Conservation (phyloP, 2,113 vertebrate species). For the Phaethornis superciliosus region DNA sequence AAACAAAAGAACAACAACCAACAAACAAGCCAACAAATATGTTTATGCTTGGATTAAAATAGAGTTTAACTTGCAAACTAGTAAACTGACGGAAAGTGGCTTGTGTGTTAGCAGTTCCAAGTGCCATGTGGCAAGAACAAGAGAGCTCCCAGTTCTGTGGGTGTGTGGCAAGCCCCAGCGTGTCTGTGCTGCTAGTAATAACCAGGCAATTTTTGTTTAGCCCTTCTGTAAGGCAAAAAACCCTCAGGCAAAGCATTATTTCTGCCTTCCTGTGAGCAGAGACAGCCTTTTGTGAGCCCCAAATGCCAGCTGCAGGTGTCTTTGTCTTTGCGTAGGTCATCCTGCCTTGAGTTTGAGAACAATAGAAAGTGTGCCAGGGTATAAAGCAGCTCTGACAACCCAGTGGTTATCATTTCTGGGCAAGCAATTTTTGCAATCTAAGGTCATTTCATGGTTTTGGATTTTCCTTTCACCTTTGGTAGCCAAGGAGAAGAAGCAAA, state of each 20-base stretch:
- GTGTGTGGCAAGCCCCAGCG: not conserved
- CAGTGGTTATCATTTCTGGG: too few species aligned
- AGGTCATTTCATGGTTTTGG: not conserved
- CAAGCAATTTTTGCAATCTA: not conserved
- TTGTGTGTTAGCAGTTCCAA: not conserved
- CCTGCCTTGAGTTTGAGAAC: not conserved
- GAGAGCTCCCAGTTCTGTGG: not conserved
- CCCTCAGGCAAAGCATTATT: not conserved
- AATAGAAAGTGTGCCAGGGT: not conserved
- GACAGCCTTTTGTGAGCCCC: not conserved
- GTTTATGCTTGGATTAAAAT: not conserved
- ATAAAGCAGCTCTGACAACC: not conserved
- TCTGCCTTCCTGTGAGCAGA: not conserved
- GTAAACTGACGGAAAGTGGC: not conserved
- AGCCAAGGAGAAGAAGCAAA: not conserved
- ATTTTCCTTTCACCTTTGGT: not conserved
- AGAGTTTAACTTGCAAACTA: not conserved
- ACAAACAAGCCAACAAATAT: not conserved
- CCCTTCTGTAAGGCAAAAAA: not conserved
- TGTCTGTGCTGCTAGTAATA: constrained; percentile 24
- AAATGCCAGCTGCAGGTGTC: not conserved
- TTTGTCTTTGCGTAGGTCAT: not conserved
- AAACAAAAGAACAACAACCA: not conserved
- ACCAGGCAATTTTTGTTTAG: constrained; percentile 7
- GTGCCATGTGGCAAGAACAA: not conserved